Conservation (phyloP, 2,113 vertebrate species). For the Nicator chloris region DNA sequence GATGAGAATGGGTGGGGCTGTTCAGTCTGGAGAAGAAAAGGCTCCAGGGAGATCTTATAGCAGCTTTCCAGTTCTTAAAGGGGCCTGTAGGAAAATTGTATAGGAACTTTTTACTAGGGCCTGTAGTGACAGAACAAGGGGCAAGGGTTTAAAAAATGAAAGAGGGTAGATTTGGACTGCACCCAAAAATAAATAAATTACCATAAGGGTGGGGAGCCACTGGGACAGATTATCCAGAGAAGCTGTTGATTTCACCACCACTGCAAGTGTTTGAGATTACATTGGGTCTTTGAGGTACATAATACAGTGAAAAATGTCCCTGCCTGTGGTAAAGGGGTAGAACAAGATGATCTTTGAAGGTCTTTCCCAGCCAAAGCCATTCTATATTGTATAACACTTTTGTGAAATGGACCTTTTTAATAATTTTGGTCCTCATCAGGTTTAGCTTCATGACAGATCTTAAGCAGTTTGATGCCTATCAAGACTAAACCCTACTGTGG, state of each 20-base stretch:
- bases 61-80: neutral
- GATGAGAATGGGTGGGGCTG: fast-evolving
- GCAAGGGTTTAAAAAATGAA: neutral
- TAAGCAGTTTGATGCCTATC: neutral
- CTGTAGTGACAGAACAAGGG: neutral
- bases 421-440: neutral
- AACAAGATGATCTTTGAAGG: neutral
- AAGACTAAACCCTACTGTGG: neutral
- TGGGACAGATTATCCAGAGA: neutral
- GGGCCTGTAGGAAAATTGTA: neutral
- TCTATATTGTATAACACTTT: neutral
- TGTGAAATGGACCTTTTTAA: neutral
- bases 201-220: neutral
- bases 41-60: fast-evolving
- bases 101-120: neutral
- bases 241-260: fast-evolving
- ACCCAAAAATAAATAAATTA: neutral
- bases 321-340: fast-evolving
- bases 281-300: neutral
- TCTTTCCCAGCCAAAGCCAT: neutral
- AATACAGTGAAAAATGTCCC: neutral
- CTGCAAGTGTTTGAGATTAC: neutral
- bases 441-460: neutral
- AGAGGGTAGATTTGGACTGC: neutral
- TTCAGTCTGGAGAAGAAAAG: neutral